phyloP scores from a whole-genome alignment of 2,888 invertebrate genomes.

The Leucophenga maculata region DNA sequence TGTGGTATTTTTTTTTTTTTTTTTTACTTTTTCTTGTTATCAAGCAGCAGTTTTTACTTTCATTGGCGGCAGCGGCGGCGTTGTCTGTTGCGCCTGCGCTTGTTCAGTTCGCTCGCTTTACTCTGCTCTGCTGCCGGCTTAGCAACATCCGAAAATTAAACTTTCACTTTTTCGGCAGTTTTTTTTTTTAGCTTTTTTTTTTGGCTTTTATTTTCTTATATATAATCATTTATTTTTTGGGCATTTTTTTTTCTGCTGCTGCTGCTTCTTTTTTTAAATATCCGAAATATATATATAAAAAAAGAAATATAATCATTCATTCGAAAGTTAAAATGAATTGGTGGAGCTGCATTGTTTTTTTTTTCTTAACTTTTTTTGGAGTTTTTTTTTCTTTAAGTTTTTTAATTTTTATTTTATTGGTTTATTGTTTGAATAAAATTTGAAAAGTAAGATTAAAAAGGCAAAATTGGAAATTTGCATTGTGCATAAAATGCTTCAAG shows the following conservation, averaged over 20 bases:
- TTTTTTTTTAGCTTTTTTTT: slow-evolving; percentile 66
- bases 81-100: slow-evolving; percentile 29
- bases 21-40: slow-evolving; percentile 43
- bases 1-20: slow-evolving; percentile 29
- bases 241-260: slow-evolving; percentile 15
- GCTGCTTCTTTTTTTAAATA: slow-evolving; percentile 38
- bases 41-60: slow-evolving; percentile 60
- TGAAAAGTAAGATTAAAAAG: neutral
- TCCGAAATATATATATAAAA: slow-evolving; percentile 26
- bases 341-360: slow-evolving; percentile 16
- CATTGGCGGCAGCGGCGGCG: slow-evolving; percentile 56
- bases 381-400: slow-evolving; percentile 6
- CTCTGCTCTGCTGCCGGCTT: slow-evolving; percentile 47
- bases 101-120: slow-evolving; percentile 32
- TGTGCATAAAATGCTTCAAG: neutral
- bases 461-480: neutral
- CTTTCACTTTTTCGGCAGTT: slow-evolving; percentile 72
- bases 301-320: slow-evolving; percentile 37
- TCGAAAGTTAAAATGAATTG: slow-evolving; percentile 45
- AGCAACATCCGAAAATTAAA: slow-evolving; percentile 61
- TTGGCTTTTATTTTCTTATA: slow-evolving; percentile 34
- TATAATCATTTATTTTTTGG: slow-evolving; percentile 31
- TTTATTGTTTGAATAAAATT: slow-evolving; percentile 15
- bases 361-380: slow-evolving; percentile 26
- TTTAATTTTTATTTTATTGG: slow-evolving; percentile 20